Conservation (phyloP, 2,113 vertebrate species). For the Megalops atlanticus region DNA sequence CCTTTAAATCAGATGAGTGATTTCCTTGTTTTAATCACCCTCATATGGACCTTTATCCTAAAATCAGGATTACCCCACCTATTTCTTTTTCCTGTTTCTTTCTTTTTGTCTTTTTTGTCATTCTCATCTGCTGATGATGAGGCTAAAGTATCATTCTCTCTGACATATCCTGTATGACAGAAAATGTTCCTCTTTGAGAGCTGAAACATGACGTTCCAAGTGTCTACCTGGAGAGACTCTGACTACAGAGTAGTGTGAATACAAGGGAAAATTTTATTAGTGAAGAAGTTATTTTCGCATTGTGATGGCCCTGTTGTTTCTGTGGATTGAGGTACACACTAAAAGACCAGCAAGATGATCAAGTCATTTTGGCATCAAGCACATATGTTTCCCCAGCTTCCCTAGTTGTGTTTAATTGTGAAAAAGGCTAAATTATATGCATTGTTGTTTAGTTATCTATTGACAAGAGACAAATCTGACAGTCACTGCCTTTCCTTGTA, state of each 20-base stretch:
- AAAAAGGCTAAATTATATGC: no score
- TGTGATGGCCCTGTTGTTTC: neutral
- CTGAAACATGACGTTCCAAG: constrained; percentile 43
- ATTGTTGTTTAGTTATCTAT: neutral
- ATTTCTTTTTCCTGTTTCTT: no score
- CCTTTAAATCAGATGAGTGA: neutral
- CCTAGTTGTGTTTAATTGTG: no score
- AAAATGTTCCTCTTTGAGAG: neutral
- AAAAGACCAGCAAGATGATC: neutral
- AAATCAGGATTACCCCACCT: no score
- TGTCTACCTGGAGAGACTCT: neutral
- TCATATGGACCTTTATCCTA: neutral
- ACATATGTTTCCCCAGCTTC: no score
- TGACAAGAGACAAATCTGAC: neutral
- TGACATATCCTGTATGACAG: constrained; percentile 54
- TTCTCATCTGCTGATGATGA: constrained; percentile 48
- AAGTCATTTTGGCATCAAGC: no score
- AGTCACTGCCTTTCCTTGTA: no score
- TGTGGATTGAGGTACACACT: neutral
- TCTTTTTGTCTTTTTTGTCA: constrained; percentile 48
- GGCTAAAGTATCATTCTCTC: constrained; percentile 25
- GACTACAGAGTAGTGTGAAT: neutral
- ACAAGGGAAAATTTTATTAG: no score
- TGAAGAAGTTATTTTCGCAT: no score
- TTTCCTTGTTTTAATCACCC: neutral